A percentile compares a stretch with the other conserved stretches of the same genome.
Conservation (phyloP, 2,888 invertebrate species). For the Oxytorus armatus region DNA sequence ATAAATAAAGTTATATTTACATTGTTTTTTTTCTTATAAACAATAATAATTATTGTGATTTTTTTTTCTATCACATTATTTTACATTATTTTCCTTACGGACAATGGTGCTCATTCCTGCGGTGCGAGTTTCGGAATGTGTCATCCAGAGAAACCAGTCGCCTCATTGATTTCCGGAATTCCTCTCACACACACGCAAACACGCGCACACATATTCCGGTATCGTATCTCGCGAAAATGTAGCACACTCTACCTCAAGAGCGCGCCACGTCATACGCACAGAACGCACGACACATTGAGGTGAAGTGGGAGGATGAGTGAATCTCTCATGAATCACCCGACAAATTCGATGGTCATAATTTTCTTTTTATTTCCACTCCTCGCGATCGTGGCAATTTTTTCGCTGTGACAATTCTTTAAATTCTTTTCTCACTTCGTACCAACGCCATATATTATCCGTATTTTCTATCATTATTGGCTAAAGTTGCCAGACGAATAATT, state of each 20-base stretch:
- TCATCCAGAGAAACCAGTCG: conserved; percentile 34
- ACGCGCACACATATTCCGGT: not conserved
- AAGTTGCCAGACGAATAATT: too few species aligned
- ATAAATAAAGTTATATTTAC: too few species aligned
- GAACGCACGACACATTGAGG: conserved; percentile 26
- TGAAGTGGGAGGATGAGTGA: conserved; percentile 22
- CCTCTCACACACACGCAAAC: conserved; percentile 10
- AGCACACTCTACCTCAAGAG: conserved; percentile 17
- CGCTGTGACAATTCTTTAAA: conserved; percentile 12
- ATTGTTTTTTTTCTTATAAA: too few species aligned
- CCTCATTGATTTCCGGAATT: conserved; percentile 60
- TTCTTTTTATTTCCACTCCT: conserved; percentile 19
- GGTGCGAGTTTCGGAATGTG: conserved; percentile 18
- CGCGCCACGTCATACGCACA: conserved; percentile 51
- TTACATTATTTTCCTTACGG: too few species aligned
- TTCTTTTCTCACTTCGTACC: not conserved
- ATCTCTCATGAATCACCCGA: conserved; percentile 51
- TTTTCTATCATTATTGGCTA: too few species aligned
- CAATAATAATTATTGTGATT: too few species aligned
- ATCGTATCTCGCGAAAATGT: conserved; percentile 36
- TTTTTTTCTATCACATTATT: too few species aligned
- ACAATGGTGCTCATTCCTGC: too few species aligned
- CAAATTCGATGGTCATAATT: conserved; percentile 46
- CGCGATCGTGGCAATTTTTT: not conserved
- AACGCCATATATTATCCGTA: too few species aligned